Evolutionary conservation across 2,888 invertebrate genomes (phyloP).

Genomic region (Lasioglossum calceatum): DNA sequence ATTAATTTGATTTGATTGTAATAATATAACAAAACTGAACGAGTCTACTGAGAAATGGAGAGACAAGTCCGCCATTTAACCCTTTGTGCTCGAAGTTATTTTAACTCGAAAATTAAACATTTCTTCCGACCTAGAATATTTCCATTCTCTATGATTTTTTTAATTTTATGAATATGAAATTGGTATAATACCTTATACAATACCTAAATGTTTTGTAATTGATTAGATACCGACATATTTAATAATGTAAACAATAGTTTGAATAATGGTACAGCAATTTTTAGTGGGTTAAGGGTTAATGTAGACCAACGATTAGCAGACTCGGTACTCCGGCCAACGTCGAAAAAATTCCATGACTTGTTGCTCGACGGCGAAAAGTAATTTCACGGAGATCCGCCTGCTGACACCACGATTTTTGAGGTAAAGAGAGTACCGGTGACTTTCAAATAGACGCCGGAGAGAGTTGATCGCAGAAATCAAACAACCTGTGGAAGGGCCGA

Average conservation of each 20-base stretch:
- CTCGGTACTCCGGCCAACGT: background rate
- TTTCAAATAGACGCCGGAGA: background rate
- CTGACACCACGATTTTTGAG: background rate
- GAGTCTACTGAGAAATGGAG: too few relatives aligned
- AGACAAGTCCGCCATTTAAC: too few relatives aligned
- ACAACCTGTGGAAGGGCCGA: background rate
- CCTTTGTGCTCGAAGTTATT: too few relatives aligned
- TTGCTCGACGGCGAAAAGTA: slow-evolving; percentile 2
- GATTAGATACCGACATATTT: too few relatives aligned
- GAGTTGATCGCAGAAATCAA: slow-evolving; percentile 22
- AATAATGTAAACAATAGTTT: too few relatives aligned
- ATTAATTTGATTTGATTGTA: background rate
- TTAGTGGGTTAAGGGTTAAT: background rate
- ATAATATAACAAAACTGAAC: background rate
- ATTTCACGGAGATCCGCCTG: background rate
- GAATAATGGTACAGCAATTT: too few relatives aligned
- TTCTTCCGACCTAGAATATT: too few relatives aligned
- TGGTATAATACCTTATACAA: too few relatives aligned
- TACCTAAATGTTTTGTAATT: too few relatives aligned
- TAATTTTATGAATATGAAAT: too few relatives aligned
- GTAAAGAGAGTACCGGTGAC: background rate
- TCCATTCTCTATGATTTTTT: too few relatives aligned
- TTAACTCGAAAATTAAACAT: too few relatives aligned
- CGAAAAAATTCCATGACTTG: background rate
- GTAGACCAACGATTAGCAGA: background rate